phyloP scores from a whole-genome alignment of 2,888 invertebrate genomes.

The Sycophila texana region DNA sequence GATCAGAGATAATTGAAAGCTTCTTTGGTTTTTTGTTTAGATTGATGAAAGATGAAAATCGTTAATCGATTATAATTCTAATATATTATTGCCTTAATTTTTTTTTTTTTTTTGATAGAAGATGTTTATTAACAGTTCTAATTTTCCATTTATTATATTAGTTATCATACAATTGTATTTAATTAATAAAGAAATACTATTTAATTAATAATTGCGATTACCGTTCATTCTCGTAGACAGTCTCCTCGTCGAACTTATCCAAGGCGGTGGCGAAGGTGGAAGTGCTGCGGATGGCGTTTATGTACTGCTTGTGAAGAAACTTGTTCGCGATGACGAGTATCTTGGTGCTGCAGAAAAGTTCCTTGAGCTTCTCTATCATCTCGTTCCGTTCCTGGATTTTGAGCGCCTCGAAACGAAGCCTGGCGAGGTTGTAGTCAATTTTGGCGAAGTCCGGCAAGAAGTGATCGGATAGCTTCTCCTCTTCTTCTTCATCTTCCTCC shows the following conservation, averaged over 20 bases:
- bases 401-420: constrained; percentile 2
- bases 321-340: constrained; percentile 55
- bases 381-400: constrained; percentile 52
- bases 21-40: too few species aligned
- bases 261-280: constrained; percentile 47
- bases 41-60: too few species aligned
- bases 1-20: too few species aligned
- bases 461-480: neutral
- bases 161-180: neutral
- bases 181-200: too few species aligned
- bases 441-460: neutral
- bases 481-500: constrained; percentile 20
- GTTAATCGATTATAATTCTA: too few species aligned
- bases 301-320: constrained; percentile 60
- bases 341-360: constrained; percentile 52
- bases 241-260: constrained; percentile 55
- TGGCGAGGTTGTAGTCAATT: neutral
- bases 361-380: constrained; percentile 52
- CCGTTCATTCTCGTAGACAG: constrained; percentile 50
- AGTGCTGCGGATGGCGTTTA: constrained; percentile 53
- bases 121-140: too few species aligned
- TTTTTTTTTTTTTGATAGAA: too few species aligned
- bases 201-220: neutral
- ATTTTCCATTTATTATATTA: neutral
- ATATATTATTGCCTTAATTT: too few species aligned